Conservation (phyloP, 1,140 invertebrate species). For the Triops longicaudatus region DNA sequence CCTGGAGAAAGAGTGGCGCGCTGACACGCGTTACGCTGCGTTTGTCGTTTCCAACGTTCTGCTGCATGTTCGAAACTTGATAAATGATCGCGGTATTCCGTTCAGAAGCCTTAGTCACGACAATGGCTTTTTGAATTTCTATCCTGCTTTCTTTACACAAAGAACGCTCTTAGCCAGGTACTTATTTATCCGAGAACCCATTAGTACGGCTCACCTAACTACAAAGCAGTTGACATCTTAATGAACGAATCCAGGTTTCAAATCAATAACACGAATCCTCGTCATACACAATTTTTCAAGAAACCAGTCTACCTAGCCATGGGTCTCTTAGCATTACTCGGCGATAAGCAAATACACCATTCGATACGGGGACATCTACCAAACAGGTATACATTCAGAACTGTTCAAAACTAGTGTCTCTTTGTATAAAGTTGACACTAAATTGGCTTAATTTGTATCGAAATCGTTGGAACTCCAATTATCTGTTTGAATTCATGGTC, state of each 20-base stretch:
- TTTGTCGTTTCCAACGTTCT: neutral
- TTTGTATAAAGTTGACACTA: no score
- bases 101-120: neutral
- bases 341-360: neutral
- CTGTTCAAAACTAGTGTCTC: no score
- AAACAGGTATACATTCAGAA: neutral
- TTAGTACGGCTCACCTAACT: neutral
- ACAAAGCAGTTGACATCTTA: neutral
- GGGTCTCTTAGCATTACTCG: neutral
- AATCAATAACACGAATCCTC: neutral
- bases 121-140: neutral
- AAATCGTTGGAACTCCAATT: no score
- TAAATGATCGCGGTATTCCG: neutral
- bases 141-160: neutral
- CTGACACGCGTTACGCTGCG: neutral
- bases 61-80: neutral
- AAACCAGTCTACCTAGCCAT: neutral
- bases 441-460: no score
- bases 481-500: no score
- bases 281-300: neutral
- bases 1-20: neutral
- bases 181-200: neutral
- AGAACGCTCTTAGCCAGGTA: slow-evolving; percentile 11
- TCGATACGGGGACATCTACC: neutral
- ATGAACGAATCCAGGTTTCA: neutral